Evolutionary conservation across 2,888 invertebrate species (phyloP), one percentile per base, ranked within the genome.

Genomic region (Eilema depressum): DNA sequence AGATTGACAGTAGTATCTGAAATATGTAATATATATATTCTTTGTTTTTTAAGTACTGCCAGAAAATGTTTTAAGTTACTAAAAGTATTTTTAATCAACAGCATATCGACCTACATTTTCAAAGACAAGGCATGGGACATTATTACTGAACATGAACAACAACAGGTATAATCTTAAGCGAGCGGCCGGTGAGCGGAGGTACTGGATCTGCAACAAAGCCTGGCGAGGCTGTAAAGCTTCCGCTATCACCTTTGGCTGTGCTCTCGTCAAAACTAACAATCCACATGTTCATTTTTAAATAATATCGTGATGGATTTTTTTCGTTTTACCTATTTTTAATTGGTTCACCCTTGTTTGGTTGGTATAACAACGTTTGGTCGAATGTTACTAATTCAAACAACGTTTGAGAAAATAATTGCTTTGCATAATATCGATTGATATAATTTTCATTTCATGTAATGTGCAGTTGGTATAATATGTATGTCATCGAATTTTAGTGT

Each of bases 181-280:
- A n/a, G 67, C 63, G 14, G 41, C 62, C 2, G 74, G 68, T 4
- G 71, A 75, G 14, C 62, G 75, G 28, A 68, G 73, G 4, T 78
- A 78, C 30, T 80, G 76, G 80, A 57, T 71, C 11, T 80, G 80
- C 64, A 75, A 73, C 26, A 70, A 78, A 30, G 69, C 71, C 11
- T 75, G 73, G 69, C 60, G 66, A 11, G 80, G 77, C 10, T 78
- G 77, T 60, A 75, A 66, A 47, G 73, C 74, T 17, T 71, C 72
- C 4, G 60, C 77, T 23, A 64, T 68, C 33, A 78, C 76, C 0
- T 28, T 64, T 25, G 72, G 75, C 1, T 59, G 28, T 12, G 25
- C 12, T 5, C 64, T 79, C 60, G 64, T 74, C 68, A 72, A 66
- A 37, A 71, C 65, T 28, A 79, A 30, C 28, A 67, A 69, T 12